Evolutionary conservation across 2,888 invertebrate genomes (phyloP), one percentile per base, ranked within the genome.

Genomic region (Drosophila longiperda): DNA sequence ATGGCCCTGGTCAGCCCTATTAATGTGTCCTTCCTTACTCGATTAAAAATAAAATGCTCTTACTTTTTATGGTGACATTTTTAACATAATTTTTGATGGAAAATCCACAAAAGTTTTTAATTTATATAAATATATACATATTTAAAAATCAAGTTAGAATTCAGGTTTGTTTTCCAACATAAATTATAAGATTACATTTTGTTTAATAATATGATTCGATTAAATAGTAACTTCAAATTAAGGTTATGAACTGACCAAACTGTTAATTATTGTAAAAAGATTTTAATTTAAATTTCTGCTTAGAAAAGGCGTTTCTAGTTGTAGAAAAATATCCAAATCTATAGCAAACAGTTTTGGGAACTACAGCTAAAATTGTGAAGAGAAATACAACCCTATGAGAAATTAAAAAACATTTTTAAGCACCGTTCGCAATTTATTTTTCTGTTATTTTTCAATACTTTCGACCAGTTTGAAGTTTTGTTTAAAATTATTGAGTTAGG

Each of bases 341-440:
- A 57, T 29, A 40, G 2, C 12, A 20, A 20, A 34, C 1, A 34
- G 32, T 6, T 20, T 57, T 0, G 29, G 20, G 0, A 23, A 20
- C n/a, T 36, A n/a, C 11, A 29, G 17, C 11, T 8, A 7, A 12
- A 4, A 20, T 15, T 33, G 9, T 32, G 9, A 17, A 15, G 6
- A 17, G 17, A 54, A 68, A 75, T 63, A 52, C 62, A 55, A 73
- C 73, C 72, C 75, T 33, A 61, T 52, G 49, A 34, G 55, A 65
- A 72, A 76, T 7, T 66, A 42, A 48, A 67, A 77, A 74, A 50
- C 66, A 34, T 54, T 65, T 77, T 54, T 57, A 72, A 61, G 72
- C 85, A 87, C 74, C 79, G 73, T 79, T 81, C 72, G 52, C 48
- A 60, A 45, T 66, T 38, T 20, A 45, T 45, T 45, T 45, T 20